A percentile compares a stretch with the other conserved stretches of the same genome.
Conservation (phyloP, 2,888 invertebrate genomes). For the Hypselothyrea guttata region DNA sequence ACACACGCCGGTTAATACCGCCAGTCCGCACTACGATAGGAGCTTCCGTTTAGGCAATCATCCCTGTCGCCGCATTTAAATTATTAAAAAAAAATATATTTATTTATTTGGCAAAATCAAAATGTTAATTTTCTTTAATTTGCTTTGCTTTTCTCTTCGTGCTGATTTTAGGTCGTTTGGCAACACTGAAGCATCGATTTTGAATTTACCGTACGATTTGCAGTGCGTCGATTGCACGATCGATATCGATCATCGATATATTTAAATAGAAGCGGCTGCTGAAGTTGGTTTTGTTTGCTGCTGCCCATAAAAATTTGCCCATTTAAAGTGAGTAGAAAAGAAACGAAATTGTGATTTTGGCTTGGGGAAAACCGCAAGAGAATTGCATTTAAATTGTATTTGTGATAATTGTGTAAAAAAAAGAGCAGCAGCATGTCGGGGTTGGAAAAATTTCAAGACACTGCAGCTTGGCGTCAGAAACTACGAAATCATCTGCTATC, state of each 20-base stretch:
- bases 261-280: conserved; percentile 30
- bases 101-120: too few species aligned
- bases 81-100: too few species aligned
- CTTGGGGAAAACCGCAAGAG: neutral
- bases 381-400: too few species aligned
- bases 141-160: too few species aligned
- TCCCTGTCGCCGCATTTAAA: conserved; percentile 28
- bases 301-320: neutral
- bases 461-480: conserved; percentile 76
- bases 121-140: too few species aligned
- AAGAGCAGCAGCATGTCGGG: conserved; percentile 69
- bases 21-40: conserved; percentile 13
- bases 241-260: conserved; percentile 1
- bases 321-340: conserved; percentile 28
- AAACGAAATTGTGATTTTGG: conserved; percentile 3
- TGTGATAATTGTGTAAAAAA: too few species aligned
- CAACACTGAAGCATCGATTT: conserved; percentile 17
- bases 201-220: conserved; percentile 35
- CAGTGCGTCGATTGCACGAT: conserved; percentile 41
- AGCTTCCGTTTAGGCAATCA: conserved; percentile 24
- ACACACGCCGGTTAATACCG: conserved; percentile 12
- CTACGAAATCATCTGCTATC: conserved; percentile 72
- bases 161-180: too few species aligned
- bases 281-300: neutral
- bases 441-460: conserved; percentile 79